Conservation (phyloP, 2,113 vertebrate species). For the Tricholaema leucomelas region DNA sequence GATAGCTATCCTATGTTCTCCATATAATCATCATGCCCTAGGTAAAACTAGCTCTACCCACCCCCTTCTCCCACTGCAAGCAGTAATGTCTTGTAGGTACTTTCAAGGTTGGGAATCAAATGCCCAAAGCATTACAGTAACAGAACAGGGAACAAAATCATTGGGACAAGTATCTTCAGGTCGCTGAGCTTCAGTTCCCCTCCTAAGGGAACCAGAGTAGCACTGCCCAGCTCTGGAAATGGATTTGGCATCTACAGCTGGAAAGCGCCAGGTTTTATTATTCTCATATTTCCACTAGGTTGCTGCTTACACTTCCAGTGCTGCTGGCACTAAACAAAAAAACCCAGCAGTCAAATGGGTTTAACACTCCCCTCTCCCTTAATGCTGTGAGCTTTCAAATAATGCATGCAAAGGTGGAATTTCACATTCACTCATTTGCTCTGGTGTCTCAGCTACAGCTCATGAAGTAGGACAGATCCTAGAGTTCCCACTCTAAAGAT, state of each 20-base stretch:
- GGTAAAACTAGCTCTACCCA: constrained; percentile 22
- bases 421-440: neutral
- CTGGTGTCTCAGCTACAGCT: neutral
- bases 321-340: constrained; percentile 32
- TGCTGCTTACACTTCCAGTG: constrained; percentile 10
- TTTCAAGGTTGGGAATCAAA: constrained; percentile 40
- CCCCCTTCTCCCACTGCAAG: neutral
- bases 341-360: neutral
- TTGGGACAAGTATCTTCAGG: constrained; percentile 56
- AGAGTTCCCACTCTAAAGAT: neutral
- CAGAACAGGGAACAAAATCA: constrained; percentile 28
- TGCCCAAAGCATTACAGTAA: constrained; percentile 35
- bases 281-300: constrained; percentile 42
- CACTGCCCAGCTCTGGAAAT: constrained; percentile 41
- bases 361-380: neutral
- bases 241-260: constrained; percentile 62
- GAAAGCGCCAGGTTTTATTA: constrained; percentile 57
- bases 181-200: constrained; percentile 47
- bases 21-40: constrained; percentile 23
- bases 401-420: neutral
- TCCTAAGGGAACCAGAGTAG: constrained; percentile 30
- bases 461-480: neutral
- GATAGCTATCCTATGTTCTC: constrained; percentile 31
- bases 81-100: constrained; percentile 20
- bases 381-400: neutral